These are phyloP conservation scores for Cyrtorhinus lividipennis DNA, from an alignment of 1,140 invertebrate species.

Conservation along the genomic window DNA sequence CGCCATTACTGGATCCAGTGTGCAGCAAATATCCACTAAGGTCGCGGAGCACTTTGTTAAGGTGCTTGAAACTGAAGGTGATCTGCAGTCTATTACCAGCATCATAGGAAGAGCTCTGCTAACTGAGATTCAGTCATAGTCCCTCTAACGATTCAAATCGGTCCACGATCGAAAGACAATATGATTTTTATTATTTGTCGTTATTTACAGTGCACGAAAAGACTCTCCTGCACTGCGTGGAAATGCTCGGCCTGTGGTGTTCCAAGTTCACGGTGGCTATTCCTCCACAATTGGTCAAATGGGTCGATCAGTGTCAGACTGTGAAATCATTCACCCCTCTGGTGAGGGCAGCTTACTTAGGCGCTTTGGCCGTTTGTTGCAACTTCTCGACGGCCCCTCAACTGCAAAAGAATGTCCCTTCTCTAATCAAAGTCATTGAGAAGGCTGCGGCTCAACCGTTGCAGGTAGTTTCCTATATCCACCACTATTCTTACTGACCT, in stretches of 20 bases:
- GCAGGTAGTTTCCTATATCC: conserved; percentile 31
- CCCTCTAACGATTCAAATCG: too few species aligned
- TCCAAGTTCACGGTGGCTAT: conserved; percentile 47
- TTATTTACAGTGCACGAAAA: conserved; percentile 86
- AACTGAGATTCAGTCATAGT: too few species aligned
- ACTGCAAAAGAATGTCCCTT: conserved; percentile 37
- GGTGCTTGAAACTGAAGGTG: conserved; percentile 73
- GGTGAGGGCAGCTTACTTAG: conserved; percentile 63
- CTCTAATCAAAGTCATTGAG: conserved; percentile 50
- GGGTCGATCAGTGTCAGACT: conserved; percentile 61
- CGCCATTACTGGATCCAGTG: conserved; percentile 41
- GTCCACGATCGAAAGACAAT: too few species aligned
- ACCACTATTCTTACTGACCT: not conserved
- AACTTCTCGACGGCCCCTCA: conserved; percentile 38
- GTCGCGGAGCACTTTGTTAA: conserved; percentile 56
- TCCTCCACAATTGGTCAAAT: conserved; percentile 53
- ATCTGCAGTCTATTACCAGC: too few species aligned
- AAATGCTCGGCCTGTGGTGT: conserved; percentile 68
- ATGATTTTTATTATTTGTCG: too few species aligned
- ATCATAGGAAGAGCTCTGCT: too few species aligned
- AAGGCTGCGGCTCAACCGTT: conserved; percentile 50
- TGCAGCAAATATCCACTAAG: conserved; percentile 42
- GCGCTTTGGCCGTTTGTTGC: conserved; percentile 49
- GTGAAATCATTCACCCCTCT: conserved; percentile 62
- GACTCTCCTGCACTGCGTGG: conserved; percentile 62